Evolutionary conservation across 1,140 invertebrate species (phyloP), one percentile per base, ranked within the genome.

Genomic region (Oryctes rhinoceros): DNA sequence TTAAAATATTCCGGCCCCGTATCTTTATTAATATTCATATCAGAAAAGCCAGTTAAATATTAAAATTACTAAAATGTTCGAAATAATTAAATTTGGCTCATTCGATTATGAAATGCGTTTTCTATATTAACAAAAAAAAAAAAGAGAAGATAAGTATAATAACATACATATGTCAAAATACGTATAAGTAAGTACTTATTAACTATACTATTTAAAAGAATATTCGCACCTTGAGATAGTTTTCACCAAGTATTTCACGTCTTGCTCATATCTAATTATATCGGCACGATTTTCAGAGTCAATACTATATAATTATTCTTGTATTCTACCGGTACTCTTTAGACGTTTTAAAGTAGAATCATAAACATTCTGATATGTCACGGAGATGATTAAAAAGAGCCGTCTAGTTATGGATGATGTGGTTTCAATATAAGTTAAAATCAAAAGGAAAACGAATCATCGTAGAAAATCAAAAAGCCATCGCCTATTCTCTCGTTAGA

Each of bases 181-280:
- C 35, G 24, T 37, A 71, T 35, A 24, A 10, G 5, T 37, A 71
- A 24, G 18, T 71, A 71, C 20, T 71, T 24, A 35, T 71, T 15
- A 71, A 71, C 18, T 35, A 24, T 35, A 35, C 7, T 35, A 35
- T 71, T 37, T 71, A 71, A 35, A 71, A 35, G 6, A 11, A 71
- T 24, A 71, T 30, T 37, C 35, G 65, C 65, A 71, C 65, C 35
- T 71, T 71, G 11, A 24, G 9, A 9, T 71, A 35, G 20, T 24
- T 35, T 15, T 71, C 20, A 71, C 35, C 53, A 62, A 5, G 9
- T 15, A 24, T 71, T 37, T 71, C 18, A 71, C 35, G 65, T 71
- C 65, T 71, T 71, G 65, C 65, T 71, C 65, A 71, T 37, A 24
- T 71, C 15, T 71, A 71, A 37, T 5, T 59, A 59, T 59, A 59